These are phyloP conservation scores for Bostrychus sinensis DNA, from an alignment of 2,113 vertebrate species.

Conservation along the genomic window DNA sequence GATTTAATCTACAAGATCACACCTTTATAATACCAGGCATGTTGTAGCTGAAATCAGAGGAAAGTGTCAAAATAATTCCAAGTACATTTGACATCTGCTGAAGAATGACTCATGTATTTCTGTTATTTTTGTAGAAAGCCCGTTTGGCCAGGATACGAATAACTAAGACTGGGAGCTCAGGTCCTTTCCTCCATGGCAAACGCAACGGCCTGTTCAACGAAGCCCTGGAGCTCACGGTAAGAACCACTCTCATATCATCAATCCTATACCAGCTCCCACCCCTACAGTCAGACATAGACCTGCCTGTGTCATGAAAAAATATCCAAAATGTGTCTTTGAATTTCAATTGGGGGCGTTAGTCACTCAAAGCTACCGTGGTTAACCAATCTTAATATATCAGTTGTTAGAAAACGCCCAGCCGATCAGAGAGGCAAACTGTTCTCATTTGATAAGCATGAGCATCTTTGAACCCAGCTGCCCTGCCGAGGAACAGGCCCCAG, in stretches of 20 bases:
- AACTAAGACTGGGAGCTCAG: slow-evolving; percentile 90
- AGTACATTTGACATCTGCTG: slow-evolving; percentile 22
- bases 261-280: not conserved
- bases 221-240: slow-evolving; percentile 91
- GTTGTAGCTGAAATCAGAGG: slow-evolving; percentile 37
- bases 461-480: slow-evolving; percentile 60
- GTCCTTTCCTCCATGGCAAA: slow-evolving; percentile 93
- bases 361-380: not conserved
- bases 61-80: slow-evolving; percentile 35
- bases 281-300: slow-evolving; percentile 16
- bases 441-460: slow-evolving; percentile 51
- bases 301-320: slow-evolving; percentile 2
- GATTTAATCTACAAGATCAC: slow-evolving; percentile 55
- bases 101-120: slow-evolving; percentile 48
- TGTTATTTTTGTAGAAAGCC: slow-evolving; percentile 87
- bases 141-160: slow-evolving; percentile 94
- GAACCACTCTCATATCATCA: slow-evolving; percentile 39
- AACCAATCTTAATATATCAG: slow-evolving; percentile 31
- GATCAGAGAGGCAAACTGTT: slow-evolving; percentile 36
- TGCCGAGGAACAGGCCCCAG: slow-evolving; percentile 55
- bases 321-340: not conserved
- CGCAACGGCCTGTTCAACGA: slow-evolving; percentile 95
- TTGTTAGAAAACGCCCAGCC: slow-evolving; percentile 25
- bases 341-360: not conserved
- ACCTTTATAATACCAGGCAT: slow-evolving; percentile 41